These are phyloP conservation scores for Threskiornis aethiopicus DNA, from an alignment of 2,797 vertebrate species.

Conservation along the genomic window DNA sequence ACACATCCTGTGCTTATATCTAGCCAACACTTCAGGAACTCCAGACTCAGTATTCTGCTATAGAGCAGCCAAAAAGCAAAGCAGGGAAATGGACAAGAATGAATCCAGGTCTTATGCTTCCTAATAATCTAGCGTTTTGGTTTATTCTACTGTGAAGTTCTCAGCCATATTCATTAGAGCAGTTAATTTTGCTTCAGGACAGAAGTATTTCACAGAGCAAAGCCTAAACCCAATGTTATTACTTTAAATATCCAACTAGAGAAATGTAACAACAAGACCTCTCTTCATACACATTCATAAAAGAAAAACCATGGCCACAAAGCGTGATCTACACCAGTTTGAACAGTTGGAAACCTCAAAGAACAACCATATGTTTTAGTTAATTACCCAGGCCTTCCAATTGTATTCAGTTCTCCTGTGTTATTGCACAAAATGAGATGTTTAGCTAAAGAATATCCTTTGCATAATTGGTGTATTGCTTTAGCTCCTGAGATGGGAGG, in stretches of 20 bases:
- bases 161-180: not conserved
- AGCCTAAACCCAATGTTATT: not conserved
- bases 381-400: not conserved
- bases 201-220: not conserved
- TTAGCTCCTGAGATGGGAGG: not conserved
- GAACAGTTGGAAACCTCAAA: not conserved
- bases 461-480: not conserved
- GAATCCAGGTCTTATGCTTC: not conserved
- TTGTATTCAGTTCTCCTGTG: not conserved
- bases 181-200: not conserved
- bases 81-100: not conserved
- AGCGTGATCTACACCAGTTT: not conserved
- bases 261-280: not conserved
- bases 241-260: not conserved
- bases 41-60: not conserved
- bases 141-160: not conserved
- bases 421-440: not conserved
- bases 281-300: not conserved
- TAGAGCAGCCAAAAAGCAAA: not conserved
- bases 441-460: not conserved
- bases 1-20: not conserved
- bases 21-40: not conserved
- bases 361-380: not conserved
- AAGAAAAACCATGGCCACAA: not conserved
- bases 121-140: not conserved